Base-by-base conservation (phyloP, 1,140 invertebrate genomes). In the Danaus melanippus region DNA sequence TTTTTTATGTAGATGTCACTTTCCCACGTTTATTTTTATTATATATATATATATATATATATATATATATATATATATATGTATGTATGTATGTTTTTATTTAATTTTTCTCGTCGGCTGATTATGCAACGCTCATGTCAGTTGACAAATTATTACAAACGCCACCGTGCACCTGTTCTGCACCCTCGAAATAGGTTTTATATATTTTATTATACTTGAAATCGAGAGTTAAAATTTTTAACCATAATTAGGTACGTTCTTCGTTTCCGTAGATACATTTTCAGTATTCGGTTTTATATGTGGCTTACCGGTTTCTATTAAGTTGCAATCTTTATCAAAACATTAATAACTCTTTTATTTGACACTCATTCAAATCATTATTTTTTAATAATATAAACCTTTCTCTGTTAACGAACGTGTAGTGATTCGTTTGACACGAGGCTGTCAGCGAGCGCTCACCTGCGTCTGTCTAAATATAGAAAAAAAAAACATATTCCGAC, bases 401-500 rank as follows among this genome's bases (percentile, higher is more conserved):
- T 32, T 32, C 21, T 32, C 21, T 32, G 21, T 32, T 32, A 32
- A 32, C 6, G 21, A 32, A 32, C 21, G 21, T 32, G 21, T 3
- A 32, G 60, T 46, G 62, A 62, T 50, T 54, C 46, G 49, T 52
- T 51, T 62, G 71, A 74, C 68, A 67, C 69, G 66, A 65, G 50
- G 66, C 72, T 75, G 72, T 82, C 74, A 69, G 56, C 75, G 67
- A 52, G 50, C 54, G 74, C 76, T 79, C 83, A 86, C 83, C 83
- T 86, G 83, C 77, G 74, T 59, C 64, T 67, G 67, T 76, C 81
- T 83, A 83, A 82, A 70, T 78, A 82, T 84, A 32, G 2, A 4
- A 4, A 32, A 83, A 84, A 83, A 84, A 86, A 67, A 80, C 73
- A 82, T 79, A 80, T 82, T 77, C 75, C 72, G 68, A 84, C 79